Conservation (phyloP, 2,113 vertebrate species). For the Myocastor coypus region DNA sequence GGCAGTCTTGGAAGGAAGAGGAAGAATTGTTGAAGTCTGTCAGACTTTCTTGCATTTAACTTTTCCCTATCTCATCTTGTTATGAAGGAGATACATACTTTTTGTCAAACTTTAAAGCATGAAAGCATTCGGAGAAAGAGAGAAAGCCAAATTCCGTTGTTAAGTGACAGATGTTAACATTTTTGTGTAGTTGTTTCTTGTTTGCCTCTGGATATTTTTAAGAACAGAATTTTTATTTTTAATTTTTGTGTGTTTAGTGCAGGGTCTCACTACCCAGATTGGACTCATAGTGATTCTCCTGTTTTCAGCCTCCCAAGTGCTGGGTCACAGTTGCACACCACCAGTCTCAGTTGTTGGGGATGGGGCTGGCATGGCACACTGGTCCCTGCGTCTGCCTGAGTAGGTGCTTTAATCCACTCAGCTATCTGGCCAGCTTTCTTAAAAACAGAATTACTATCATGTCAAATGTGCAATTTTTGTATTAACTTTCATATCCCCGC, state of each 20-base stretch:
- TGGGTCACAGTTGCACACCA: too few species aligned
- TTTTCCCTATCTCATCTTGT: neutral
- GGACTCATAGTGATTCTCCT: too few species aligned
- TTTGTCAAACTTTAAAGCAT: conserved; percentile 19
- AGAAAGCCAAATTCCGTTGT: neutral
- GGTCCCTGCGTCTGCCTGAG: too few species aligned
- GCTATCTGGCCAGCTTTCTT: too few species aligned
- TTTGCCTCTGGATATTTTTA: neutral
- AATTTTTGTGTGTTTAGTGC: too few species aligned
- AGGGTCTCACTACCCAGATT: too few species aligned
- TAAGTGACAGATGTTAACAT: neutral
- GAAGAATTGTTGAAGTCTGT: neutral
- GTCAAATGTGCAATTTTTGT: neutral
- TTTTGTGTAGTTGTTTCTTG: neutral
- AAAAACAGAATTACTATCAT: neutral
- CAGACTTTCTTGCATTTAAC: neutral
- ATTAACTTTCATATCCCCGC: neutral
- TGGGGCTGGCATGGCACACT: too few species aligned
- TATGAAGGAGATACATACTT: conserved; percentile 13
- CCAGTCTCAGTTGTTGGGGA: too few species aligned
- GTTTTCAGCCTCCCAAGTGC: too few species aligned
- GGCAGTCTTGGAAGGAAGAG: neutral
- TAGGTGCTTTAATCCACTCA: too few species aligned
- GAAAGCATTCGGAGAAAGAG: neutral
- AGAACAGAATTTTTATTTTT: neutral